Evolutionary conservation across 2,888 invertebrate species (phyloP), one percentile per base, ranked within the genome.

Genomic region (Pammene fasciana): DNA sequence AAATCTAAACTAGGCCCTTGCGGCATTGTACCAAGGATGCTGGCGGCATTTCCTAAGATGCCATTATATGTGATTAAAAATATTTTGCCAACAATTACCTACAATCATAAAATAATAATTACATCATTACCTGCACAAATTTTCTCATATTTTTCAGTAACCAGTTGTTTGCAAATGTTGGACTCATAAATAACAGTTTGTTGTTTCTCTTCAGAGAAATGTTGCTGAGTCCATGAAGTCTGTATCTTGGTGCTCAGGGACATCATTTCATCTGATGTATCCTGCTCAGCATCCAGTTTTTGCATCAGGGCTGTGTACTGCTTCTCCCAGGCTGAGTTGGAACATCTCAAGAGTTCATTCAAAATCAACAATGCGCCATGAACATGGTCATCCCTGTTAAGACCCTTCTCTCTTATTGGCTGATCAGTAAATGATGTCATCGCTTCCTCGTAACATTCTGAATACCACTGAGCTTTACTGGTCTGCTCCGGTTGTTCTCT

Each of bases 291-390:
- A 80, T 93, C 90, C 7, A 93, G 82, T 74, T 94, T 94, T 67
- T 94, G 94, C 91, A 96, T 96, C 0, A 97, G 86, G 10, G 93
- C 92, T 73, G 95, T 96, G 79, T 97, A 97, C 75, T 95, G 95
- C 56, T 95, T 94, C 80, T 98, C 97, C 97, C 97, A 98, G 45
- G 95, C 94, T 0, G 96, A 94, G 88, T 99, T 98, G 56, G 97
- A 96, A 84, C 97, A 97, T 60, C 99, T 94, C 26, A 99, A 92
- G 0, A 99, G 93, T 89, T 99, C 99, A 88, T 99, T 99, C 34
- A 99, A 93, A 59, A 99, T 96, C 57, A 99, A 93, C 10, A 99
- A 92, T 0, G 97, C 97, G 34, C 98, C 98, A 83, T 99, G 99
- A 41, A 97, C 95, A 85, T 97, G 95, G 82, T 99, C 99, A 82